Percentiles rank a stretch among this genome's conserved stretches.
phyloP scores from a whole-genome alignment of 2,888 invertebrate species.

The Cephalotes varians region DNA sequence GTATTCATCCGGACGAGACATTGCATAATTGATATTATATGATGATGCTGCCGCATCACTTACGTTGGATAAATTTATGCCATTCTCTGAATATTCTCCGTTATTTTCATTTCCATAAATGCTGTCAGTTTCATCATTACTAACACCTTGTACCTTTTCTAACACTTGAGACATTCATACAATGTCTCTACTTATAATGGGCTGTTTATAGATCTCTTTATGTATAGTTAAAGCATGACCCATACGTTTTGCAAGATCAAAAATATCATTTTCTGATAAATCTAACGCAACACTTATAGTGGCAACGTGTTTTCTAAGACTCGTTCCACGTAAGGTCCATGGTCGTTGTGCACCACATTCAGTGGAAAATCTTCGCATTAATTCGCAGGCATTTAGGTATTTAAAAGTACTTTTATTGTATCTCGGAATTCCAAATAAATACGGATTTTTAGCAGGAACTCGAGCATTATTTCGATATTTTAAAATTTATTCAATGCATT shows the following conservation, averaged over 20 bases:
- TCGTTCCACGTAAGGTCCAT: neutral
- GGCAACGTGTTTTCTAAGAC: constrained; percentile 14
- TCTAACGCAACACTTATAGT: constrained; percentile 12
- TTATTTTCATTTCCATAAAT: neutral
- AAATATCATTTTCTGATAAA: constrained; percentile 20
- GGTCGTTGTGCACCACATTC: constrained; percentile 4
- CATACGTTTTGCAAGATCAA: constrained; percentile 12
- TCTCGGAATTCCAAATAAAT: constrained; percentile 13
- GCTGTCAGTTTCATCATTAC: neutral
- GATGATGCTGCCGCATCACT: neutral
- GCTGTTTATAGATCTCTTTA: constrained; percentile 9
- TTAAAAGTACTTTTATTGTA: constrained; percentile 1
- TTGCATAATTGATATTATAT: too few species aligned
- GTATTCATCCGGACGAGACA: too few species aligned
- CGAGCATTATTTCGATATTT: neutral
- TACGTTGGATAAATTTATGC: neutral
- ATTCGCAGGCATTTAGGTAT: constrained; percentile 8
- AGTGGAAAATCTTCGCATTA: neutral
- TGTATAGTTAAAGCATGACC: neutral
- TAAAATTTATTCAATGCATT: neutral
- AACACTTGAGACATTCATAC: constrained; percentile 4
- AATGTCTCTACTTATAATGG: constrained; percentile 5
- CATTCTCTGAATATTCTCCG: neutral
- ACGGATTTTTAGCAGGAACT: neutral
- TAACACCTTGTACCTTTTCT: neutral